phyloP scores from a whole-genome alignment of 2,888 invertebrate genomes.

The Steinernema carpocapsae region DNA sequence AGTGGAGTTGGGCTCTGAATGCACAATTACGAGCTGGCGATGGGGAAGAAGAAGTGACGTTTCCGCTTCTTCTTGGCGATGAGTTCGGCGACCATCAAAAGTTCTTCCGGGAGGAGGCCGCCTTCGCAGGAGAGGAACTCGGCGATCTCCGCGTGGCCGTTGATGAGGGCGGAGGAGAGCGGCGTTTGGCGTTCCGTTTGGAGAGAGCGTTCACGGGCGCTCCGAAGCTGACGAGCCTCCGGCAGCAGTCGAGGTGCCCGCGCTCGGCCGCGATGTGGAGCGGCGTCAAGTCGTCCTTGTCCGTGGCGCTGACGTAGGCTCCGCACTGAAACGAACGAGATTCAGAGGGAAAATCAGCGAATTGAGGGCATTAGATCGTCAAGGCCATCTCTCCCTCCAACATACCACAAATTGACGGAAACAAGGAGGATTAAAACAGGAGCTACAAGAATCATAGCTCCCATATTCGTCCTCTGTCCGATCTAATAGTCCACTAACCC shows the following conservation, averaged over 20 bases:
- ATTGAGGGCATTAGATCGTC: no score
- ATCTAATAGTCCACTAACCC: no score
- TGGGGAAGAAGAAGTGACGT: no score
- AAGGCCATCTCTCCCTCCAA: no score
- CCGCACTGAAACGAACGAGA: constrained; percentile 46
- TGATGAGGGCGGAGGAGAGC: neutral
- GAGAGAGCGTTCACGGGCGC: constrained; percentile 37
- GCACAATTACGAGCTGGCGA: no score
- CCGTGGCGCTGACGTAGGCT: constrained; percentile 51
- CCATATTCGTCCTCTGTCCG: no score
- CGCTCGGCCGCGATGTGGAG: constrained; percentile 51
- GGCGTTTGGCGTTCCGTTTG: neutral
- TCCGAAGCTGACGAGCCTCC: constrained; percentile 19
- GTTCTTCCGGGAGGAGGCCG: neutral
- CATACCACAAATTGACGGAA: no score
- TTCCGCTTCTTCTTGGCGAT: neutral
- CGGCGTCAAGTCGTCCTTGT: constrained; percentile 52
- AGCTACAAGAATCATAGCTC: no score
- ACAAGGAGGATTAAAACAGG: no score
- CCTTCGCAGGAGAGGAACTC: neutral
- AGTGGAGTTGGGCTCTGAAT: no score
- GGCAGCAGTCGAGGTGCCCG: constrained; percentile 40
- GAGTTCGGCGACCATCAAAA: neutral
- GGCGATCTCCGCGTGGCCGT: neutral
- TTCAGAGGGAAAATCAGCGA: no score